Base-by-base conservation (phyloP, 2,113 vertebrate genomes). In the Limnothrissa miodon region DNA sequence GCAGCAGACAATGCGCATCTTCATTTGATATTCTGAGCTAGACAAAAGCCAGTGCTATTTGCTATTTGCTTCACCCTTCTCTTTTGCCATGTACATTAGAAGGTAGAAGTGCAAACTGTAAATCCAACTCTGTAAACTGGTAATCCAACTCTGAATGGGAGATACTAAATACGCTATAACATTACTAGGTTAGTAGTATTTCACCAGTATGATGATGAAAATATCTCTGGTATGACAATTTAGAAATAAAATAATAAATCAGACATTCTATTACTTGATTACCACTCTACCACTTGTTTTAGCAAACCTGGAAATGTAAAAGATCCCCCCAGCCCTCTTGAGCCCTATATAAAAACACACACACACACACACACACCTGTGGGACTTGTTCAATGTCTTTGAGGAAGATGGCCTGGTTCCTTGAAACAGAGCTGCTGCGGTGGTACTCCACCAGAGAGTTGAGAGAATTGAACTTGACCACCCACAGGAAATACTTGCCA, bases 401-500 rank as follows among this genome's bases (percentile, higher is more conserved):
- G 53, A 97, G 94, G 90, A 97, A 96, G 92, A 97, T 97, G 86
- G 96, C 95, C 92, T 97, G 96, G 92, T 96, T 96, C 86, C 96
- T 94, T 85, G 96, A 97, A 87, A 97, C 95, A 4, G 96, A 96
- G 15, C 95, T 96, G 10, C 94, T 95, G 87, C 96, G 95, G 91
- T 96, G 95, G 87, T 97, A 96, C 89, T 96, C 95, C 87, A 97
- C 95, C 89, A 97, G 93, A 90, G 96, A 94, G 85, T 97, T 97
- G 91, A 97, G 90, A 56, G 96, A 97, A 89, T 95, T 97, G 92
- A 97, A 97, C 90, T 97, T 97, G 87, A 97, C 96, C 91, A 97
- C 96, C 96, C 96, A 97, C 87, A 97, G 95, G 91, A 97, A 97
- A 53, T 97, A 96, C 86, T 96, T 97, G 29, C 96, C 96, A 10